Percentiles rank a stretch among this genome's conserved stretches.
phyloP scores from a whole-genome alignment of 2,888 invertebrate species.

The Meloe dianella region DNA sequence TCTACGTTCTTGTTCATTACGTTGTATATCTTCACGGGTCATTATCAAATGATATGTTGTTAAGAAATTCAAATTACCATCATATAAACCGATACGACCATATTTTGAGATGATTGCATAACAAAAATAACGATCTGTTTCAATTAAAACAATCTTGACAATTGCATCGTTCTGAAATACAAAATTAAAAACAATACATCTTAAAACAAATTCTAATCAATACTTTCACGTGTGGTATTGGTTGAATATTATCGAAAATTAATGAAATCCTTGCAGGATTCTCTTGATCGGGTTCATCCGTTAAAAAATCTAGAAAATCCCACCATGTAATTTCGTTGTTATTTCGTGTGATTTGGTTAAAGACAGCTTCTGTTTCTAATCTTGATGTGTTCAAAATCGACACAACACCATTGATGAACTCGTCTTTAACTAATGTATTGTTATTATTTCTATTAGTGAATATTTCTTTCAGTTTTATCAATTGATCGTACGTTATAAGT shows the following conservation, averaged over 20 bases:
- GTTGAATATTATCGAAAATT: constrained; percentile 43
- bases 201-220: not conserved
- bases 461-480: constrained; percentile 40
- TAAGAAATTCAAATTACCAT: constrained; percentile 63
- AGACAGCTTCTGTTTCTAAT: constrained; percentile 50
- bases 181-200: constrained; percentile 15
- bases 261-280: constrained; percentile 30
- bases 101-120: constrained; percentile 66
- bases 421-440: constrained; percentile 45
- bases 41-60: constrained; percentile 63
- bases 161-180: constrained; percentile 65
- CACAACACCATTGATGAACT: constrained; percentile 54
- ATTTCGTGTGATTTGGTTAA: constrained; percentile 50
- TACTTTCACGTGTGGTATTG: constrained; percentile 50
- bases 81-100: constrained; percentile 67
- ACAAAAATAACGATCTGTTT: constrained; percentile 66
- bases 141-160: constrained; percentile 63
- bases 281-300: constrained; percentile 45
- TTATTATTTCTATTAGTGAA: constrained; percentile 39
- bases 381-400: constrained; percentile 50
- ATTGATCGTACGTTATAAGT: constrained; percentile 34
- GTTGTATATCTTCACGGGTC: constrained; percentile 61
- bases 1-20: constrained; percentile 53
- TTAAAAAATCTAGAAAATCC: constrained; percentile 55
- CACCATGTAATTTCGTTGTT: constrained; percentile 52